Conservation (phyloP, 2,113 vertebrate genomes). For the Acinonyx jubatus region DNA sequence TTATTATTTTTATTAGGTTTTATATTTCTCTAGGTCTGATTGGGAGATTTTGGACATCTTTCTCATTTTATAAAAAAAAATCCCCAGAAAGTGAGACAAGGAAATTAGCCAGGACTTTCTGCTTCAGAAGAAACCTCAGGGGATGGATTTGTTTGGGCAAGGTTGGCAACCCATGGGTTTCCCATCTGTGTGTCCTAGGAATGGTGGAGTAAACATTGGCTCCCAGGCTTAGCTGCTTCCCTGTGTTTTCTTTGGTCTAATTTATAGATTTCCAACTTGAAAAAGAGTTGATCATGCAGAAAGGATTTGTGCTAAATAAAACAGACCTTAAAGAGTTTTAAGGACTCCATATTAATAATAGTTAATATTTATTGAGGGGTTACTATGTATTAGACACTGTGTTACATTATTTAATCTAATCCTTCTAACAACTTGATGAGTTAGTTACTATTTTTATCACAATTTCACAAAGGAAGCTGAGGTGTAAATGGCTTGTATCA, state of each 20-base stretch:
- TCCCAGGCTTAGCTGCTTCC: background rate
- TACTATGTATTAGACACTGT: background rate
- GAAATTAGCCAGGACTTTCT: conserved; percentile 5
- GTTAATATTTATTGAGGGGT: background rate
- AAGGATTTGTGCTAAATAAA: conserved; percentile 41
- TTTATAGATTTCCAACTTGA: background rate
- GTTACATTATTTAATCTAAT: background rate
- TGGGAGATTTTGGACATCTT: background rate
- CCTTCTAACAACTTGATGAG: background rate
- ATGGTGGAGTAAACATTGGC: background rate
- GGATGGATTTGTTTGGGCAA: conserved; percentile 26
- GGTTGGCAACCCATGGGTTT: background rate
- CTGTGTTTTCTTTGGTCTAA: conserved; percentile 7
- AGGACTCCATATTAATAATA: background rate
- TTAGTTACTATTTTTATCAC: conserved; percentile 24
- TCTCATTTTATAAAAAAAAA: conserved; percentile 27
- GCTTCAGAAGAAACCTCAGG: background rate
- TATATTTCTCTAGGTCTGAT: background rate
- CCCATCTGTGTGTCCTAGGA: background rate
- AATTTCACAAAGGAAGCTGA: background rate
- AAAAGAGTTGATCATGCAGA: background rate
- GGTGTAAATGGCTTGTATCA: background rate
- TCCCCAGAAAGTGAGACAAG: background rate
- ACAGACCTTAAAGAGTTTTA: background rate
- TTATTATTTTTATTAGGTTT: conserved; percentile 9